Percentiles rank a stretch among this genome's conserved stretches.
Evolutionary conservation across 1,140 invertebrate species (phyloP).

Genomic region (Atopsyche davidsoni): DNA sequence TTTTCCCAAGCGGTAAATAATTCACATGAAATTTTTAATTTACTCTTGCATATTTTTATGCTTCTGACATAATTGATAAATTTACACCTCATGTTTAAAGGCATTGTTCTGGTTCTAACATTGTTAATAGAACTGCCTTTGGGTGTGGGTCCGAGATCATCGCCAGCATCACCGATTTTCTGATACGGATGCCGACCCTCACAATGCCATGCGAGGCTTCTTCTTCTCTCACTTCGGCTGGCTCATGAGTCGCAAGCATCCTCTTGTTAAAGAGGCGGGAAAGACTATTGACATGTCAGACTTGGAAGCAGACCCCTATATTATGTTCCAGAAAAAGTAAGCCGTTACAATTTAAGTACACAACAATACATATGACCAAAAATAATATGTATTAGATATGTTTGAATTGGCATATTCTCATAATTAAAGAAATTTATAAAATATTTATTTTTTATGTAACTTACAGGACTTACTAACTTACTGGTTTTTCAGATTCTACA

Average conservation of each 20-base stretch:
- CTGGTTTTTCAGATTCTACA: conserved; percentile 57
- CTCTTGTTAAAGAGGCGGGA: conserved; percentile 52
- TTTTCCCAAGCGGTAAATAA: too few relatives aligned
- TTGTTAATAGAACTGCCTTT: conserved; percentile 46
- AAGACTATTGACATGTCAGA: conserved; percentile 66
- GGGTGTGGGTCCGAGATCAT: conserved; percentile 49
- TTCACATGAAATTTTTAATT: too few relatives aligned
- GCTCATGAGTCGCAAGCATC: conserved; percentile 59
- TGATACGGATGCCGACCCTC: conserved; percentile 57
- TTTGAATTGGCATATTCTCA: not conserved
- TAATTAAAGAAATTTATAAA: not conserved
- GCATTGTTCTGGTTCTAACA: too few relatives aligned
- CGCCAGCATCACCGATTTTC: conserved; percentile 61
- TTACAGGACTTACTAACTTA: not conserved
- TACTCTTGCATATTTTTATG: too few relatives aligned
- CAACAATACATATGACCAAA: not conserved
- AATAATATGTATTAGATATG: not conserved
- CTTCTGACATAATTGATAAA: too few relatives aligned
- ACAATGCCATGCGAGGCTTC: conserved; percentile 59
- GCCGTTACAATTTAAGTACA: conserved; percentile 22
- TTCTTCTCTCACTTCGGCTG: conserved; percentile 65
- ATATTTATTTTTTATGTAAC: not conserved
- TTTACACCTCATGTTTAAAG: too few relatives aligned
- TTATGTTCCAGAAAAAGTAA: conserved; percentile 66
- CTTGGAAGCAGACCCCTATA: conserved; percentile 61